phyloP scores from a whole-genome alignment of 2,797 vertebrate genomes.

The Staurois parvus region DNA sequence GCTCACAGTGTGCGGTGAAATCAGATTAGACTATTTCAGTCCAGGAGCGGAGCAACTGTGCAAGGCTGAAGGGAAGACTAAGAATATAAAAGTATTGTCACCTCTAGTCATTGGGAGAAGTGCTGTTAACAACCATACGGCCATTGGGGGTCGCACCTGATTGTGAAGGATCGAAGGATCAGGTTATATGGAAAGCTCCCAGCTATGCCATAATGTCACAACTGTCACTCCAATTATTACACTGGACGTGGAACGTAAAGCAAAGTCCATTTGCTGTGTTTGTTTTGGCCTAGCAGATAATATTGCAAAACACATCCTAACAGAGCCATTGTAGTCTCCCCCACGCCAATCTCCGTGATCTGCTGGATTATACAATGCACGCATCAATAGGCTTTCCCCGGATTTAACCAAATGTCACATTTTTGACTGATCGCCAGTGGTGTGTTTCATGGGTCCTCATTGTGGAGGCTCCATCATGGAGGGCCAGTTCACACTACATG shows the following conservation, averaged over 20 bases:
- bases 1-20: too few relatives aligned
- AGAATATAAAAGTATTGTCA: too few relatives aligned
- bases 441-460: background rate
- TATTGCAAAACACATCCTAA: slow-evolving; percentile 8
- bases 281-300: slow-evolving; percentile 17
- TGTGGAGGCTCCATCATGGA: too few relatives aligned
- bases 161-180: background rate
- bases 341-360: background rate
- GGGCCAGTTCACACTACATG: too few relatives aligned
- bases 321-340: background rate
- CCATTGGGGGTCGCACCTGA: background rate
- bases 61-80: too few relatives aligned
- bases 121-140: background rate
- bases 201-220: background rate
- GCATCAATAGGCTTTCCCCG: too few relatives aligned
- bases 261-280: slow-evolving; percentile 19
- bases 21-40: too few relatives aligned
- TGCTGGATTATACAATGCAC: too few relatives aligned
- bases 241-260: background rate
- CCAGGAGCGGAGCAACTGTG: too few relatives aligned
- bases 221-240: background rate
- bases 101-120: too few relatives aligned
- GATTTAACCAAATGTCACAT: background rate
- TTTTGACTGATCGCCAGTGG: background rate
- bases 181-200: background rate